Conservation (phyloP, 2,888 invertebrate species). For the Cybosia mesomella region DNA sequence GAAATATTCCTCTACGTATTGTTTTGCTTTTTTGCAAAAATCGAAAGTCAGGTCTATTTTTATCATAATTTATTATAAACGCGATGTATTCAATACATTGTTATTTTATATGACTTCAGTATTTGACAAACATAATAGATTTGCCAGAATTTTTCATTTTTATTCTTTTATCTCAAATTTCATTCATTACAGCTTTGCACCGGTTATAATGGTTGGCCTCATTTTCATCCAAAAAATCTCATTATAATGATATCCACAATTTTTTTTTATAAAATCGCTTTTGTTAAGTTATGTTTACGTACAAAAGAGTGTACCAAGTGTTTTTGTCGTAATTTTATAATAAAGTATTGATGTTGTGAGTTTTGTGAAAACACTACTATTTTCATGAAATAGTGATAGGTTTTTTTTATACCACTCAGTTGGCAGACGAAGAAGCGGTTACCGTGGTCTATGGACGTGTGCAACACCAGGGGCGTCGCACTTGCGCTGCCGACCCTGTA, state of each 20-base stretch:
- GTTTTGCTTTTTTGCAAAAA: no score
- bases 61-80: background rate
- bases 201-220: slow-evolving; percentile 4
- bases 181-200: slow-evolving; percentile 7
- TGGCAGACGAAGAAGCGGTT: no score
- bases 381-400: background rate
- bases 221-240: background rate
- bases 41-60: background rate
- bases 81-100: background rate
- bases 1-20: no score
- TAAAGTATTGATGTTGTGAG: no score
- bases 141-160: background rate
- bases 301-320: no score
- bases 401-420: no score
- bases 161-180: slow-evolving; percentile 6
- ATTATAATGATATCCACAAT: background rate
- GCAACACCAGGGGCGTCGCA: no score
- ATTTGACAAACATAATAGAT: background rate
- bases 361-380: background rate
- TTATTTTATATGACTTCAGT: slow-evolving; percentile 16
- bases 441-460: no score
- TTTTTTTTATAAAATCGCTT: background rate
- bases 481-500: no score
- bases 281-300: background rate
- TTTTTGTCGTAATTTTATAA: no score